These are phyloP conservation scores for Menidia menidia DNA, from an alignment of 2,797 vertebrate species.

Conservation along the genomic window DNA sequence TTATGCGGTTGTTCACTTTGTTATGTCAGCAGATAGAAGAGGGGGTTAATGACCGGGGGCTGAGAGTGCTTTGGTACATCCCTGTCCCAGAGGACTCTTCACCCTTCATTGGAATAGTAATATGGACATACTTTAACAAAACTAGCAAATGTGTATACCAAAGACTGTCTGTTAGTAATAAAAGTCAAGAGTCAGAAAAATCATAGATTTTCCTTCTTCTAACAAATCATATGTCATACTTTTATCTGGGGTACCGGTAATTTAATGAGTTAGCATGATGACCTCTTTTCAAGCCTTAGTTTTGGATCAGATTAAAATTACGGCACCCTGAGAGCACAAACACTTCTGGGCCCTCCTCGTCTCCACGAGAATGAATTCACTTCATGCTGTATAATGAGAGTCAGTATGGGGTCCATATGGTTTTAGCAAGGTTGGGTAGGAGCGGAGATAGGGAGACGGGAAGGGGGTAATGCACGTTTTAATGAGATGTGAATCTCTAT, in stretches of 20 bases:
- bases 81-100: conserved; percentile 35
- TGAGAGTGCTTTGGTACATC: conserved; percentile 33
- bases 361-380: conserved; percentile 73
- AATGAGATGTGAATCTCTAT: conserved; percentile 79
- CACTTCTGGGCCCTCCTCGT: conserved; percentile 58
- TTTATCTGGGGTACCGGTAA: conserved; percentile 2
- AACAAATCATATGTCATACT: neutral
- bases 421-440: conserved; percentile 67
- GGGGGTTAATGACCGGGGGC: conserved; percentile 58
- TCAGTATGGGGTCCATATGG: conserved; percentile 84
- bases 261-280: conserved; percentile 60
- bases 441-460: conserved; percentile 50
- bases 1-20: conserved; percentile 68
- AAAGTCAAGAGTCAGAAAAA: neutral
- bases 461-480: conserved; percentile 77
- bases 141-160: too few relatives aligned
- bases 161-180: neutral
- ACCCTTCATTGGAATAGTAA: neutral
- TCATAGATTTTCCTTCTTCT: too few relatives aligned
- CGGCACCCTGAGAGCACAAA: conserved; percentile 48
- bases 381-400: conserved; percentile 81
- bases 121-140: too few relatives aligned
- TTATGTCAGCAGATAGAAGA: conserved; percentile 71
- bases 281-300: conserved; percentile 31
- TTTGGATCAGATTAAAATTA: conserved; percentile 67